These are phyloP conservation scores for Mycteria americana DNA, from an alignment of 2,797 vertebrate genomes.

Conservation along the genomic window DNA sequence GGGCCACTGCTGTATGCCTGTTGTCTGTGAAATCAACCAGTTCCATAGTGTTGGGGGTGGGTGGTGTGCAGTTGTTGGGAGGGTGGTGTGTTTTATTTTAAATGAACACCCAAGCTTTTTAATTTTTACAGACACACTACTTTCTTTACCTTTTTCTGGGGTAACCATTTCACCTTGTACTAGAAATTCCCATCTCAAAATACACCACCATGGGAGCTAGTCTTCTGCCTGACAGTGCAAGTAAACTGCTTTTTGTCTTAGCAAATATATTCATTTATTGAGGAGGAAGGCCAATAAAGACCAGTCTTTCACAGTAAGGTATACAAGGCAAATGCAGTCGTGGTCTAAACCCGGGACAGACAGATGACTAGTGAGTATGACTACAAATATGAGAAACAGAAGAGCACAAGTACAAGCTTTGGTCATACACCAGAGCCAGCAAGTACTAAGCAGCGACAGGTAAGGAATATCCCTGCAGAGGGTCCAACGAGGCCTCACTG, in stretches of 20 bases:
- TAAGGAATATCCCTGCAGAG: not conserved
- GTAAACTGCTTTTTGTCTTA: not conserved
- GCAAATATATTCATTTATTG: not conserved
- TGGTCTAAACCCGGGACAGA: not conserved
- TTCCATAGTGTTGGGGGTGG: accelerated
- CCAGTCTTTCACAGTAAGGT: not conserved
- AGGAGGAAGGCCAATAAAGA: not conserved
- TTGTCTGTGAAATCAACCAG: not conserved
- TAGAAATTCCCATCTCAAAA: not conserved
- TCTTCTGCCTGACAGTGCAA: not conserved
- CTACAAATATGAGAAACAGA: not conserved
- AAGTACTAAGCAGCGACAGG: accelerated
- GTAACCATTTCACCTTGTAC: not conserved
- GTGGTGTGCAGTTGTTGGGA: accelerated
- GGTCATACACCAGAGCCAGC: not conserved
- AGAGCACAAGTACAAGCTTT: not conserved
- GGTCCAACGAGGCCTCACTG: not conserved
- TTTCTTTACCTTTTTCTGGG: not conserved
- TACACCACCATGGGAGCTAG: accelerated
- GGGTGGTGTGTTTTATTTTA: not conserved
- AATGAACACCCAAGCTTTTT: not conserved
- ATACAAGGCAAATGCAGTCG: not conserved
- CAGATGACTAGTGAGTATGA: not conserved
- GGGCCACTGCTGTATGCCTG: accelerated
- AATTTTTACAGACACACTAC: not conserved